These are phyloP conservation scores for Coelopa pilipes DNA, from an alignment of 2,888 invertebrate genomes.

Conservation along the genomic window DNA sequence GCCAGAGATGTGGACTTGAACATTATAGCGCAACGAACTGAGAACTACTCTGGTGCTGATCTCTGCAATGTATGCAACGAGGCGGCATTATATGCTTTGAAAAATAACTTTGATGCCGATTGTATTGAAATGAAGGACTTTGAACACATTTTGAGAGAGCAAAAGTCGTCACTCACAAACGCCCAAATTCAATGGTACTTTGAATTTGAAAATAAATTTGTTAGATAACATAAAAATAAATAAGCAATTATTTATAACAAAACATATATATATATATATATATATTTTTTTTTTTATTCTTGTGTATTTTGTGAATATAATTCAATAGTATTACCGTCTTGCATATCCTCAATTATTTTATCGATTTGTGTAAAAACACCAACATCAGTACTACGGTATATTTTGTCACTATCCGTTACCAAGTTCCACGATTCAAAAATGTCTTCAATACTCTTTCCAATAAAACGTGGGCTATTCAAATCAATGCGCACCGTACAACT, in stretches of 20 bases:
- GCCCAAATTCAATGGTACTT: constrained; percentile 64
- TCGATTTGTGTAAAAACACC: constrained; percentile 44
- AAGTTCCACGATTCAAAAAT: constrained; percentile 34
- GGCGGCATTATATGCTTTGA: constrained; percentile 72
- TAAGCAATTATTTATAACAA: not conserved
- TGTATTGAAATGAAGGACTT: constrained; percentile 64
- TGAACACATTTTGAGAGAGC: constrained; percentile 58
- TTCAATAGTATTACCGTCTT: too few species aligned
- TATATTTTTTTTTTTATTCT: too few species aligned
- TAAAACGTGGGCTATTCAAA: constrained; percentile 41
- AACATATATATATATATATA: too few species aligned
- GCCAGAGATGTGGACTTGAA: constrained; percentile 64
- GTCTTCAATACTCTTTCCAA: constrained; percentile 40
- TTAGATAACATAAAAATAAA: constrained; percentile 38
- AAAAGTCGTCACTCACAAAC: constrained; percentile 66
- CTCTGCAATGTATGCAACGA: constrained; percentile 72
- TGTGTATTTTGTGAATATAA: too few species aligned
- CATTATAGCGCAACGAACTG: constrained; percentile 67
- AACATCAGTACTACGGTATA: constrained; percentile 36
- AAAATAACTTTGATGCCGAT: constrained; percentile 65
- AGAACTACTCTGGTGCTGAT: constrained; percentile 74
- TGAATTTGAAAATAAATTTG: constrained; percentile 57
- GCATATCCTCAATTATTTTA: constrained; percentile 22
- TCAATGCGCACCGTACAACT: constrained; percentile 45
- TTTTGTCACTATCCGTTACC: constrained; percentile 42